Percentiles rank a stretch among this genome's conserved stretches.
Conservation (phyloP, 1,140 invertebrate species). For the Drosophila lacteicornis region DNA sequence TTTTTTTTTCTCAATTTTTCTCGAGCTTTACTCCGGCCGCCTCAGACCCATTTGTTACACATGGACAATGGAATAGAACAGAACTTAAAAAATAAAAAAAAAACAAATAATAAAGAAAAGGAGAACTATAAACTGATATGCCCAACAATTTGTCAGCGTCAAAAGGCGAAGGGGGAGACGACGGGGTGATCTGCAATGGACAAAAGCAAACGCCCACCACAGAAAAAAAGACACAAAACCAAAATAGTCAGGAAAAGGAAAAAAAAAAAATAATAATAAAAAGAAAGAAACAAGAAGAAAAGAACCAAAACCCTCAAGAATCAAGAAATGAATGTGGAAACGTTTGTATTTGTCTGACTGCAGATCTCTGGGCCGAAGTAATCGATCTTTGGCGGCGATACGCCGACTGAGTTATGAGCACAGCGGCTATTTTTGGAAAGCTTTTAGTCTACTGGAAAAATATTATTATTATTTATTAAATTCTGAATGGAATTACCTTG, state of each 20-base stretch:
- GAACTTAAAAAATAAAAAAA: conserved; percentile 3
- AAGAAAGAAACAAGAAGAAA: conserved; percentile 1
- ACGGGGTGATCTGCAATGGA: conserved; percentile 34
- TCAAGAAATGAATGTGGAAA: conserved; percentile 46
- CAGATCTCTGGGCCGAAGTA: conserved; percentile 32
- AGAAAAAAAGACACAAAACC: conserved; percentile 15
- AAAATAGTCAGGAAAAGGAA: conserved; percentile 15
- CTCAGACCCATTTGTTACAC: conserved; percentile 69
- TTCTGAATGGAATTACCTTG: not conserved
- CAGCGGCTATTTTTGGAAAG: conserved; percentile 29
- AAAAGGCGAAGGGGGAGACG: conserved; percentile 17
- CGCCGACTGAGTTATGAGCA: conserved; percentile 32
- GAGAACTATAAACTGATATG: conserved; percentile 57
- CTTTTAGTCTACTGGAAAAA: conserved; percentile 19
- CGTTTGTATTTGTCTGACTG: conserved; percentile 46
- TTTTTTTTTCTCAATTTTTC: conserved; percentile 24
- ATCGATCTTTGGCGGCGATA: conserved; percentile 43
- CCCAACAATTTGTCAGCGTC: conserved; percentile 82
- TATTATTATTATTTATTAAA: not conserved
- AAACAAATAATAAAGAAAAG: not conserved
- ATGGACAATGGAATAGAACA: conserved; percentile 66
- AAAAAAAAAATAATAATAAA: conserved; percentile 3
- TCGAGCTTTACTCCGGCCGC: conserved; percentile 35
- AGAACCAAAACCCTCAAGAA: conserved; percentile 36
- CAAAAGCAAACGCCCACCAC: conserved; percentile 50